Evolutionary conservation across 1,140 invertebrate species (phyloP), one percentile per base, ranked within the genome.

Genomic region (Trachelipus rathkii): DNA sequence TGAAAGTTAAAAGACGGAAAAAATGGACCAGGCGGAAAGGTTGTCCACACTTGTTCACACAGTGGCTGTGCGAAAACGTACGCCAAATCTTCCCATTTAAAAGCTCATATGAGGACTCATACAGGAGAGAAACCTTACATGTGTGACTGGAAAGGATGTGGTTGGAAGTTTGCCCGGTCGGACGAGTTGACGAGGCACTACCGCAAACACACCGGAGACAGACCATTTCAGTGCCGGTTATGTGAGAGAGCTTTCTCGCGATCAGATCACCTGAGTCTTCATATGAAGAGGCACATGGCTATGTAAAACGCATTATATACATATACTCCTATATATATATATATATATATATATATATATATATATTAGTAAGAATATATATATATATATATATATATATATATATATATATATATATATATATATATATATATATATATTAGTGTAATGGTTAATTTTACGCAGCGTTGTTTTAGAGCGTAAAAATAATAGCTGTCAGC

Each of bases 81-180:
- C 84, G 89, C 87, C 6, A 92, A 92, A 82, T 90, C 89, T 75
- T 92, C 90, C 2, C 91, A 92, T 84, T 84, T 92, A 69, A 89
- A 91, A 81, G 89, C 89, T 6, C 90, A 92, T 83, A 83, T 89
- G 45, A 81, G 88, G 69, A 88, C 89, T 68, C 89, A 91, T 80
- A 90, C 89, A 77, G 89, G 89, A 43, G 89, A 91, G 82, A 92
- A 92, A 81, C 90, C 90, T 2, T 92, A 92, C 83, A 86, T 88
- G 77, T 92, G 91, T 83, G 87, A 85, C 23, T 92, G 90, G 91
- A 89, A 92, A 77, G 94, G 93, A 80, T 97, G 95, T 83, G 91
- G 90, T 0, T 90, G 93, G 85, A 89, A 92, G 77, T 97, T 97
- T 84, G 90, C 91, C 0, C 87, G 94, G 72, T 94, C 95, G 4